Evolutionary conservation across 2,797 vertebrate species (phyloP).

Genomic region (Enteromius afrohamiltoni): DNA sequence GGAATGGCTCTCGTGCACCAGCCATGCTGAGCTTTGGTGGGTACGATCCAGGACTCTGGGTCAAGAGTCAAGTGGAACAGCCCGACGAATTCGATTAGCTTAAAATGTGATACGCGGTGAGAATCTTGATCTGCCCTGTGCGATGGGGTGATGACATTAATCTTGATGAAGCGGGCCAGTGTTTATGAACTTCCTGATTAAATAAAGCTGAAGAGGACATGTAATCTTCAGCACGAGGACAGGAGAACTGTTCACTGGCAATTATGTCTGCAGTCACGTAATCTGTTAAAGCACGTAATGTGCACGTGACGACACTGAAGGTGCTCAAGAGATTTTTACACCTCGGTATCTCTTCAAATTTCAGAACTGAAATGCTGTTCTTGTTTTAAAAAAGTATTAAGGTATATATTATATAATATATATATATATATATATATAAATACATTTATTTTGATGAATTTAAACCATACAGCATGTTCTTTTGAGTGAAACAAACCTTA

Average conservation of each 20-base stretch:
- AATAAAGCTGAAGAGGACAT: constrained; percentile 30
- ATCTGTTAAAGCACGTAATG: neutral
- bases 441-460: neutral
- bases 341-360: neutral
- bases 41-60: constrained; percentile 12
- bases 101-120: constrained; percentile 21
- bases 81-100: constrained; percentile 53
- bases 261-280: neutral
- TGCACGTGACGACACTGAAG: neutral
- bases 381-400: neutral
- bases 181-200: constrained; percentile 40
- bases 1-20: neutral
- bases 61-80: constrained; percentile 30
- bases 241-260: neutral
- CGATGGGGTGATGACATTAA: constrained; percentile 48
- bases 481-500: neutral
- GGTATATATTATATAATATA: no score
- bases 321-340: neutral
- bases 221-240: neutral
- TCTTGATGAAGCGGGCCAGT: constrained; percentile 50
- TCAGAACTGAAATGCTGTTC: neutral
- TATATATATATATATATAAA: no score
- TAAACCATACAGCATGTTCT: neutral
- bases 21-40: neutral
- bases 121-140: constrained; percentile 26